Base-by-base conservation (phyloP, 2,113 vertebrate species). In the Corydoras sp. region DNA sequence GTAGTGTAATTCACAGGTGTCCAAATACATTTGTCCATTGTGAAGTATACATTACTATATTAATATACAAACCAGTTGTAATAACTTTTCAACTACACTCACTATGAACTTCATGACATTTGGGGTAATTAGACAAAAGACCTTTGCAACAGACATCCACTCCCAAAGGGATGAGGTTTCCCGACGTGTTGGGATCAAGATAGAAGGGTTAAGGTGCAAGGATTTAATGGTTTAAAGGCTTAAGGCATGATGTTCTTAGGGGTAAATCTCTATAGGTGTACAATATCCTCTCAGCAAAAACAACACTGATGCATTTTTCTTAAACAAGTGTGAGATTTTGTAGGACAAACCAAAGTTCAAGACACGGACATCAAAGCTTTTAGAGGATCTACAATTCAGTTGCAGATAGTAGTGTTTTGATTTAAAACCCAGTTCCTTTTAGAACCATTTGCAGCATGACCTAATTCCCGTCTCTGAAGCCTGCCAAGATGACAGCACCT, bases 51-150 rank as follows among this genome's bases (percentile, higher is more conserved):
- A 4, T 4, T 43, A 5, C 2, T 43, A 43, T 4, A 43, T 43
- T 8, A 5, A 43, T 8, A 43, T 43, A 43, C 35, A 43, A 43
- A 43, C 35, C 61, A 74, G 64, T n/a, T n/a, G n/a, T 1, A 63
- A 71, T 77, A 65, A 48, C 59, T 68, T 78, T 83, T 76, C 68
- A 79, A 74, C 77, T 69, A 64, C 73, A 81, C 30, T 24, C 60
- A 81, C 78, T 81, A 77, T 62, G 82, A 89, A 89, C 89, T 90
- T 86, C 82, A 79, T 81, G 83, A 83, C 82, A 81, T 76, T 73
- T 84, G 73, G 81, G 81, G 81, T 88, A 81, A 88, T 91, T 86
- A 87, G 76, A 77, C 60, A 85, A 84, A 76, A 86, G 85, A 81
- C 77, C 79, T 81, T 77, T 83, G 82, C 82, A 85, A 82, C 77